Conservation (phyloP, 2,797 vertebrate species). For the Enteromius treurensis region DNA sequence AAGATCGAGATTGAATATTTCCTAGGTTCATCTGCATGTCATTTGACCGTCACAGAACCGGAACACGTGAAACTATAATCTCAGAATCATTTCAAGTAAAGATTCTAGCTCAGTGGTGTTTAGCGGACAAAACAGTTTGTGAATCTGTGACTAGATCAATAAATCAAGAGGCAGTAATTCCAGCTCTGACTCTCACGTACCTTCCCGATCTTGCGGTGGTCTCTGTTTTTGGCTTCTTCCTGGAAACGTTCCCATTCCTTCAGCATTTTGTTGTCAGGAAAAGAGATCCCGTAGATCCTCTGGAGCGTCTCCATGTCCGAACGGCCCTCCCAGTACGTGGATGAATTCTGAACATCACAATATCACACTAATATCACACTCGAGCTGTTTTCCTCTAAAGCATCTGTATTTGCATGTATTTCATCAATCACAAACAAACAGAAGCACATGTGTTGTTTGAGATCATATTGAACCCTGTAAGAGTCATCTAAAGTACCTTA, state of each 20-base stretch:
- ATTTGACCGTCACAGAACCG: background rate
- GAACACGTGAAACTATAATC: background rate
- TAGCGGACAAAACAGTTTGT: too few species aligned
- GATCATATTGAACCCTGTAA: background rate
- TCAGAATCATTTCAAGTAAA: background rate
- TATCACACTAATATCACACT: background rate
- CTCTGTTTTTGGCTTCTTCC: constrained; percentile 89
- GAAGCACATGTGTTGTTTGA: background rate
- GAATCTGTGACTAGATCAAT: too few species aligned
- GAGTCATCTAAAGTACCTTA: constrained; percentile 78
- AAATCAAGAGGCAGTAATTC: background rate
- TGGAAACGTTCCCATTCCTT: constrained; percentile 92
- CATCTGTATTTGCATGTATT: background rate
- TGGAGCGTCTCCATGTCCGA: constrained; percentile 93
- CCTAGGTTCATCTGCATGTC: background rate
- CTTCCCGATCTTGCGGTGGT: constrained; percentile 95
- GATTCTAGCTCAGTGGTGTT: background rate
- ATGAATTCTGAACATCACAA: constrained; percentile 82
- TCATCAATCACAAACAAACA: background rate
- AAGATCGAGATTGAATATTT: too few species aligned
- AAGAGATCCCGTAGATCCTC: constrained; percentile 93
- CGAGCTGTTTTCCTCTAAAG: background rate
- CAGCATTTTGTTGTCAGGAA: constrained; percentile 92
- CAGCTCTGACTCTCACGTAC: constrained; percentile 69
- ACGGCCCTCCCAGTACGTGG: constrained; percentile 92